These are phyloP conservation scores for Trematomus loennbergii DNA, from an alignment of 2,113 vertebrate species.

Conservation along the genomic window DNA sequence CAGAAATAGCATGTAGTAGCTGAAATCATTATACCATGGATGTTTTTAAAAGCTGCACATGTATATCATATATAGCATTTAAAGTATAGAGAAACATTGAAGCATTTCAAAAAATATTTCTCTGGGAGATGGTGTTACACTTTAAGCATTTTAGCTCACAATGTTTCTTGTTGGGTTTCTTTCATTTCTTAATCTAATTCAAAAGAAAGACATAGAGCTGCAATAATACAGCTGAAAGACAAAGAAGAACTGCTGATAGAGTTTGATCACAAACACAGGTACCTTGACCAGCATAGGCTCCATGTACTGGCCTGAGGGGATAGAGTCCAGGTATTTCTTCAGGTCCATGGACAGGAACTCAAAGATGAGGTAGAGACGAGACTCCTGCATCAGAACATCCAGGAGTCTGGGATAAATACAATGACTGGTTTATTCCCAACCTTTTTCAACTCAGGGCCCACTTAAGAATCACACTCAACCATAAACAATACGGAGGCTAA, in stretches of 20 bases:
- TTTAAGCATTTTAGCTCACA: no score
- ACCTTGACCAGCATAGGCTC: constrained; percentile 95
- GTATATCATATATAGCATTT: background rate
- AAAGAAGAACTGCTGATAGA: background rate
- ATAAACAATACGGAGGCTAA: no score
- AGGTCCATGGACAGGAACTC: constrained; percentile 99
- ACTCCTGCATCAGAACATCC: constrained; percentile 98
- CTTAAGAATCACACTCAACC: no score
- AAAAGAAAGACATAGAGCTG: no score
- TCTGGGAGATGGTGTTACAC: no score
- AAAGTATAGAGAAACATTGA: background rate
- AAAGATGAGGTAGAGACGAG: constrained; percentile 96
- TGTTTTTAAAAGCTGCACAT: background rate
- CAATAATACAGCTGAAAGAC: background rate
- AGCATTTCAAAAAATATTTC: no score
- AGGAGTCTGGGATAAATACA: constrained; percentile 85
- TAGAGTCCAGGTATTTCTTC: constrained; percentile 96
- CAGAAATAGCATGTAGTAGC: background rate
- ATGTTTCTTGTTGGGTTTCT: no score
- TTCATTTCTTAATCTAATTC: no score
- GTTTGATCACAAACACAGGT: constrained; percentile 16
- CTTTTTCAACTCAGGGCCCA: no score
- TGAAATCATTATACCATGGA: background rate
- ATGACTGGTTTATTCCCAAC: background rate
- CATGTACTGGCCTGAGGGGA: constrained; percentile 94